Evolutionary conservation across 2,797 vertebrate species (phyloP), one percentile per base, ranked within the genome.

Genomic region (Diplodus puntazzo): DNA sequence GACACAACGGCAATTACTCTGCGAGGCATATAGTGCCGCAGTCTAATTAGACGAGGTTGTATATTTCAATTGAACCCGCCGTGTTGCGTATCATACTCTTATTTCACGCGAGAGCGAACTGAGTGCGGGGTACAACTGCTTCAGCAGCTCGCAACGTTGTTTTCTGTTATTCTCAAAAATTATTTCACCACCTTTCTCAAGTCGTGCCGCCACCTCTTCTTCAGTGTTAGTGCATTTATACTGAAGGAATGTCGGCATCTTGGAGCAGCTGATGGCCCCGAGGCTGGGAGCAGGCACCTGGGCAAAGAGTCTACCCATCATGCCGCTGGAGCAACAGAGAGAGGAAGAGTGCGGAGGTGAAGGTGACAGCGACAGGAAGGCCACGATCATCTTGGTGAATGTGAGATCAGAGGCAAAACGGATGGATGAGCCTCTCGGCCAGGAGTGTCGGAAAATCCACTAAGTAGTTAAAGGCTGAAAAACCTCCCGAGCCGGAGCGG

Each of bases 41-140:
- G 81, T 88, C 84, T 92, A 94, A 94, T 94, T 93, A 92, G 90
- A 92, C 81, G 76, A 76, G 84, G 85, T 92, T 93, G 87, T 83
- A 79, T 77, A 85, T 92, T 89, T 92, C 79, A 90, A 39, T 88
- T 87, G 81, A 84, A 84, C 81, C 81, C 60, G 86, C 88, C 89
- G 67, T 49, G 83, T 75, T 71, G 53, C 50, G 61, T 92, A 87
- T 83, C 46, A 63, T 78, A 52, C 54, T 86, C 54, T 65, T 76
- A 52, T 59, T 76, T 68, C 65, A 55, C 57, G 54, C 57, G 11
- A 20, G 45, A 46, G 53, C 39, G 39, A 48, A 7, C 39, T 7
- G 49, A 75, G 60, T 59, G 39, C 45, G 18, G 59, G 4, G 48
- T 63, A 67, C 58, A 77, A 10, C 60, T 57, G 49, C 54, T 77